These are phyloP conservation scores for Poeciliopsis infans DNA, from an alignment of 2,797 vertebrate genomes.

Conservation along the genomic window DNA sequence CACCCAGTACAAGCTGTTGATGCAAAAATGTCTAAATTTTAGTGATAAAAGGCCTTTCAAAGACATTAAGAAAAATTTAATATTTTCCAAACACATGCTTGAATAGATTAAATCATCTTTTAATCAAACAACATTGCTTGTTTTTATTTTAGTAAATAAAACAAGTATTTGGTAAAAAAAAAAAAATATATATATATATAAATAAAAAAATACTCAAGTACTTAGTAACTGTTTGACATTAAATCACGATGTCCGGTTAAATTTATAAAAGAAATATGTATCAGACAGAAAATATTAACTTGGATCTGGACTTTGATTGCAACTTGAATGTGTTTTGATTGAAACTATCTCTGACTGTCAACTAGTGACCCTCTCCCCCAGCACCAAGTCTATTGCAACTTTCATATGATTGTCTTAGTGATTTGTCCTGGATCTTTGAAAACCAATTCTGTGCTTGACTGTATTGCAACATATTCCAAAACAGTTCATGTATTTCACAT, in stretches of 20 bases:
- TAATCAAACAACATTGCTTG: not conserved
- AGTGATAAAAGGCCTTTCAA: not conserved
- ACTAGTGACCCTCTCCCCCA: not conserved
- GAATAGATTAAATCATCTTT: not conserved
- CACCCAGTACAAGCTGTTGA: not conserved
- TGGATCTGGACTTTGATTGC: not conserved
- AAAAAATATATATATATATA: too few relatives aligned
- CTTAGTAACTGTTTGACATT: not conserved
- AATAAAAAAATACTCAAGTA: not conserved
- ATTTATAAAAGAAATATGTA: not conserved
- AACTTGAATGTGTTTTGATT: not conserved
- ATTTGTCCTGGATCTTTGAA: not conserved
- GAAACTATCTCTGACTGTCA: not conserved
- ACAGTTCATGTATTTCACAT: constrained; percentile 24
- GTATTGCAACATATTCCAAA: constrained; percentile 1
- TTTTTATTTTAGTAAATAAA: not conserved
- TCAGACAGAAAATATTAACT: not conserved
- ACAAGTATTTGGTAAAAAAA: not conserved
- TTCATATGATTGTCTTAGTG: not conserved
- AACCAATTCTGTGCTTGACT: not conserved
- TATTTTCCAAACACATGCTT: not conserved
- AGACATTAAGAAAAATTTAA: not conserved
- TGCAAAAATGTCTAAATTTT: not conserved
- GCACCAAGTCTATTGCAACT: not conserved
- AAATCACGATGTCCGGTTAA: not conserved